Base-by-base conservation (phyloP, 2,113 vertebrate genomes). In the Megaceryle maxima region DNA sequence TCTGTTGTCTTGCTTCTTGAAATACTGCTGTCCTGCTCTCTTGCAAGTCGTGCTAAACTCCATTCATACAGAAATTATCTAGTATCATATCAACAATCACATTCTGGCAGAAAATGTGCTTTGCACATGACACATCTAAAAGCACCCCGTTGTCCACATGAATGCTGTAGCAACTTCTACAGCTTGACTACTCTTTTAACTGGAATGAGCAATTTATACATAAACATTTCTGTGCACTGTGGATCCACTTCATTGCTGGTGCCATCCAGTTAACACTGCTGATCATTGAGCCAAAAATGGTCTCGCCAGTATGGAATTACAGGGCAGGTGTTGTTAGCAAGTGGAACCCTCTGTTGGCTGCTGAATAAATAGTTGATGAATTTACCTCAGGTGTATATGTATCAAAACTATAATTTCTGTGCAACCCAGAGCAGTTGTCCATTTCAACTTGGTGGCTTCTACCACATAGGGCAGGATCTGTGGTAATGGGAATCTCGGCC, bases 51-150 rank as follows among this genome's bases (percentile, higher is more conserved):
- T 24, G 63, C 68, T 87, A 77, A 84, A 82, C 83, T 94, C 84
- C 67, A 93, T 96, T 95, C 94, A 89, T 85, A 96, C 25, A 96
- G 95, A 96, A 72, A 96, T 97, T 94, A 97, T 96, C 85, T 94
- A 43, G 82, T 89, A 95, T 97, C 91, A 55, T 94, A 88, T 88
- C 96, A 96, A 94, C 92, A 91, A 96, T 95, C 69, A 48, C 96
- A 81, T 96, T 88, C 94, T 92, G 72, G 87, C 91, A 90, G 44
- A 80, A 93, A 92, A 72, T 60, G 25, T 46, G 11, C 43, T 53
- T 83, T 95, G 86, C 88, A 94, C 91, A 50, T 83, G 93, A 93
- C 93, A 87, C 15, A 24, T 95, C 96, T 78, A 22, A 83, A 46
- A 84, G 76, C 31, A 62, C 9, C 51, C 80, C 55, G 4, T 48